Evolutionary conservation across 92 coral and sea anemone genomes (phyloP).

Genomic region (Epizoanthus stellaris): DNA sequence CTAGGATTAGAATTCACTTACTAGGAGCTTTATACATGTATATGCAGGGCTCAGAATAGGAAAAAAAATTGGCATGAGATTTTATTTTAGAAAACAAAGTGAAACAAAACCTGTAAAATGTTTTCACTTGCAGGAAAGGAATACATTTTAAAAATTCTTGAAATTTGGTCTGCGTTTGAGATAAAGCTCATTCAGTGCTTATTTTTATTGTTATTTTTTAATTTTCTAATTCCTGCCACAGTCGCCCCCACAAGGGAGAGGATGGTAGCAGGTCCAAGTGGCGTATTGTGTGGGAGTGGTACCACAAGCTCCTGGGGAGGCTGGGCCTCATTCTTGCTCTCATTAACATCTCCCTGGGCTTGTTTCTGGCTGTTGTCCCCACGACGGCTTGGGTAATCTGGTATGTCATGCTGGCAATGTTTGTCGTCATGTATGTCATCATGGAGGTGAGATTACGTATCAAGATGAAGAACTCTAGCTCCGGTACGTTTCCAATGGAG

Average conservation of each 20-base stretch:
- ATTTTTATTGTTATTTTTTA: not conserved
- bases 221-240: slow-evolving; percentile 19
- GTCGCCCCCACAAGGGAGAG: slow-evolving; percentile 88
- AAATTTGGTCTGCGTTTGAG: not conserved
- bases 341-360: slow-evolving; percentile 88
- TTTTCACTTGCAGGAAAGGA: too few relatives aligned
- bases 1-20: too few relatives aligned
- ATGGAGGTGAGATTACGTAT: slow-evolving; percentile 73
- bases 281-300: slow-evolving; percentile 89
- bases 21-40: too few relatives aligned
- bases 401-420: slow-evolving; percentile 76
- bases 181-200: not conserved
- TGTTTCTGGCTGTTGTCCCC: slow-evolving; percentile 93
- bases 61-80: too few relatives aligned
- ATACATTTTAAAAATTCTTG: too few relatives aligned
- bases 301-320: slow-evolving; percentile 88
- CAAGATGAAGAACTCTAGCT: not conserved
- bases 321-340: slow-evolving; percentile 88
- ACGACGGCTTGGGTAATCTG: slow-evolving; percentile 85
- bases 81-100: too few relatives aligned
- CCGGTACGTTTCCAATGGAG: slow-evolving; percentile 47
- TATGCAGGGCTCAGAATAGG: too few relatives aligned
- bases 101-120: too few relatives aligned
- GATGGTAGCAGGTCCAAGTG: slow-evolving; percentile 73
- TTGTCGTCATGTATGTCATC: slow-evolving; percentile 64